Conservation (phyloP, 2,888 invertebrate species). For the Alloscopus bannaensis region DNA sequence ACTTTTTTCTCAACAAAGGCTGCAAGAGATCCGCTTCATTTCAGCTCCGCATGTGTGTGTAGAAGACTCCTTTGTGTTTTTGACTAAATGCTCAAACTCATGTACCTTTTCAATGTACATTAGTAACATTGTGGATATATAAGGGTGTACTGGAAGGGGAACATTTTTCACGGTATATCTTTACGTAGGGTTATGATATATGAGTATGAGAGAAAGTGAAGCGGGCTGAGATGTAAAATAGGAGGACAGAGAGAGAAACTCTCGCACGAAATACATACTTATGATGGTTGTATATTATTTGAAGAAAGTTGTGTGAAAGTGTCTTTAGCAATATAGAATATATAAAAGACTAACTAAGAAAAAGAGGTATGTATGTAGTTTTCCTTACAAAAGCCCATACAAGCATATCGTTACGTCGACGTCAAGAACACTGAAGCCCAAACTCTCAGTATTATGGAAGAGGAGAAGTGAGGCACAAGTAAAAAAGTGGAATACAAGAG, state of each 20-base stretch:
- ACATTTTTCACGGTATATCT: not conserved
- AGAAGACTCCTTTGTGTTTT: not conserved
- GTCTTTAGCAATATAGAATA: no score
- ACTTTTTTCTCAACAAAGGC: not conserved
- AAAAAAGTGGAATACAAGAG: slow-evolving; percentile 27
- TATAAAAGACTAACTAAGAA: no score
- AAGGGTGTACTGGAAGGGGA: no score
- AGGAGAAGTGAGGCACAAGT: no score
- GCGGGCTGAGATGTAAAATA: not conserved
- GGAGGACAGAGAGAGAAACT: slow-evolving; percentile 12
- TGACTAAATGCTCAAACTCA: not conserved
- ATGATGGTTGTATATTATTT: no score
- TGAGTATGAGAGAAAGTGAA: not conserved
- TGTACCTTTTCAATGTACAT: not conserved
- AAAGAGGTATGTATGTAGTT: slow-evolving; percentile 1
- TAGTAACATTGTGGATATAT: no score
- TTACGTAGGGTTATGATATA: not conserved
- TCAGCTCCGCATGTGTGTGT: not conserved
- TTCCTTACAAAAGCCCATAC: not conserved
- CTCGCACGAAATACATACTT: no score
- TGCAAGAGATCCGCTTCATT: no score
- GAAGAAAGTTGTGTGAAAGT: slow-evolving; percentile 4
- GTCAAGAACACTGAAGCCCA: slow-evolving; percentile 32
- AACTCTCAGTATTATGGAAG: slow-evolving; percentile 16
- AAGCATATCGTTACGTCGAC: slow-evolving; percentile 23